Base-by-base conservation (phyloP, 2,797 vertebrate genomes). In the Simalia tracyae region DNA sequence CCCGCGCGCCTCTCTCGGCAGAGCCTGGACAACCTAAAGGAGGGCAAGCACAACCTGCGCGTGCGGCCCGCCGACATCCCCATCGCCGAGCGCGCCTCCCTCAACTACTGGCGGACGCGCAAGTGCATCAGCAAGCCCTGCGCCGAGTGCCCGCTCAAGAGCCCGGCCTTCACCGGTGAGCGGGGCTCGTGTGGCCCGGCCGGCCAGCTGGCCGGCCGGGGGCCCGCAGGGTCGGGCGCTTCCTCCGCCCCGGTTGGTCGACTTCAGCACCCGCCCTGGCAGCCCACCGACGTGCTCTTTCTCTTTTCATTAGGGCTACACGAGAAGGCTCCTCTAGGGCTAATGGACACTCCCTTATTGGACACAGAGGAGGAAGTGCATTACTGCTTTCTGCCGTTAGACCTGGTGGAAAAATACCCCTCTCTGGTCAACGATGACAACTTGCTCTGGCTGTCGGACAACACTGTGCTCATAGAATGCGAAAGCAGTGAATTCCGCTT, bases 371-470 rank as follows among this genome's bases (percentile, higher is more conserved):
- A 97, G 2, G 95, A 97, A 84, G 96, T 97, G 4, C 97, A 96
- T 66, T 98, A 97, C 94, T 98, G 97, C 19, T 97, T 98, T 94
- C 88, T 98, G 57, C 97, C 97, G 26, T 87, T 98, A 28, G 96
- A 97, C 61, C 91, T 97, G 90, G 94, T 97, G 68, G 93, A 94
- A 81, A 96, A 96, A 91, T 96, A 97, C 86, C 97, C 97, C 9
- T 92, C 94, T 50, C 93, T 98, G 64, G 96, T 98, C 88, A 98
- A 96, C 0, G 96, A 97, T 1, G 96, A 97, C 87, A 97, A 97
- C 88, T 92, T 98, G 89, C 94, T 98, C 84, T 98, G 97, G 97
- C 95, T 98, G 28, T 96, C 97, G 59, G 97, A 97, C 86, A 96
- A 95, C 0, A 93, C 97, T 84, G 97, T 93, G 85, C 91, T 98